Conservation (phyloP, 2,888 invertebrate genomes). For the Athrips mouffetella region DNA sequence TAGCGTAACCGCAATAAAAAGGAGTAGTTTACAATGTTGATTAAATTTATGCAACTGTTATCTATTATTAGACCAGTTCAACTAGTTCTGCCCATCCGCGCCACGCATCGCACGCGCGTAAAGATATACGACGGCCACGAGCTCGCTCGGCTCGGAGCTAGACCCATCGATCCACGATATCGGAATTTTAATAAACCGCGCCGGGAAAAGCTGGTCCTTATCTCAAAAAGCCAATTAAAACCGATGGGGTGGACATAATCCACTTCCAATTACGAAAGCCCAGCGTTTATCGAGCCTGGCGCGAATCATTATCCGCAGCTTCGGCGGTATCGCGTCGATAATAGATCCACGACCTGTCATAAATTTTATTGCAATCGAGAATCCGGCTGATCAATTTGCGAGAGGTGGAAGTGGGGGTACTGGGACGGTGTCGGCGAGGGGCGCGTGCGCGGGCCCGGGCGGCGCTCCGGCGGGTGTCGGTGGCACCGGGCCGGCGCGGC, state of each 20-base stretch:
- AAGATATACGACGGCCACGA: too few relatives aligned
- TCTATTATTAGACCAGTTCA: slow-evolving; percentile 1
- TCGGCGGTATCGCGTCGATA: slow-evolving; percentile 58
- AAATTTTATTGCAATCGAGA: slow-evolving; percentile 73
- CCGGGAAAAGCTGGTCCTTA: slow-evolving; percentile 1
- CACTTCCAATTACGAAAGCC: slow-evolving; percentile 24
- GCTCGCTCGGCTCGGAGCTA: background rate
- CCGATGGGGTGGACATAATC: slow-evolving; percentile 18
- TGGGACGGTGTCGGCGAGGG: slow-evolving; percentile 28
- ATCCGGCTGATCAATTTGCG: slow-evolving; percentile 70
- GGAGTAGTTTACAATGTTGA: background rate
- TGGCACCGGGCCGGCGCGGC: slow-evolving; percentile 55
- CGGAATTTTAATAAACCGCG: slow-evolving; percentile 5
- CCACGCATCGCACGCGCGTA: slow-evolving; percentile 17
- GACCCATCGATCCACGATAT: slow-evolving; percentile 1
- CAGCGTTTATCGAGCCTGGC: slow-evolving; percentile 41
- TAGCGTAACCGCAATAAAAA: background rate
- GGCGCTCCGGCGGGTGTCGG: slow-evolving; percentile 32
- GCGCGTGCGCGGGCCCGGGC: slow-evolving; percentile 38
- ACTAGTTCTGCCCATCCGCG: slow-evolving; percentile 20
- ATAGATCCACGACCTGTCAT: slow-evolving; percentile 72
- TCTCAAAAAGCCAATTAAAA: slow-evolving; percentile 19
- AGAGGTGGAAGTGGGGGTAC: slow-evolving; percentile 31
- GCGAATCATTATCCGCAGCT: slow-evolving; percentile 42
- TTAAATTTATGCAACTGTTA: slow-evolving; percentile 1